Base-by-base conservation (phyloP, 1,140 invertebrate species). In the Plectrocnemia conspersa region DNA sequence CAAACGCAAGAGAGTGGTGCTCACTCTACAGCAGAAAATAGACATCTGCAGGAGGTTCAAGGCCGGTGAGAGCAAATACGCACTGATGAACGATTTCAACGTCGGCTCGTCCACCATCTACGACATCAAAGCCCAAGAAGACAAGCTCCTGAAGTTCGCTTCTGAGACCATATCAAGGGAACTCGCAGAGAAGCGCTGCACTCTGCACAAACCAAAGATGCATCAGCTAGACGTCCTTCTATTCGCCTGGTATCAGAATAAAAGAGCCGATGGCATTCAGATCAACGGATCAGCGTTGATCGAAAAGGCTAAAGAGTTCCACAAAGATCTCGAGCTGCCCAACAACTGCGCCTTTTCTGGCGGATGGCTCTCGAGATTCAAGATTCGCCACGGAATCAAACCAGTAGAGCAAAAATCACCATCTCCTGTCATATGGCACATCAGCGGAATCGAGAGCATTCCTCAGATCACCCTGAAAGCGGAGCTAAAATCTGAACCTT, bases 311-410 rank as follows among this genome's bases (percentile, higher is more conserved):
- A 50, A 50, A 36, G 48, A 38, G 5, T 15, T 50, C 1, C 23
- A 36, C 18, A 6, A 38, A 15, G 22, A 50, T 18, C 9, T 50
- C 33, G 16, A 40, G 3, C 48, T 50, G 1, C 36, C 13, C 21
- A 35, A 50, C 6, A 23, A n/a, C 18, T 50, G 48, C 27, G 18
- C 16, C 1, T 50, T 50, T 22, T 50, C 48, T 9, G 15, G 15
- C 1, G 48, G 48, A 16, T 50, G 48, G 48, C 40, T 50, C 13
- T 15, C 48, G 6, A n/a, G 48, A 6, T 50, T 50, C 15, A 48
- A 48, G 23, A 19, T 16, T 16, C 11, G 45, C 6, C 45, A 48
- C 21, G 15, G 25, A 16, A 48, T 48, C 2, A 45, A 19, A 13
- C 13, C 15, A 11, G 21, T 45, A n/a, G 42, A 23, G 3, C 2